Evolutionary conservation across 2,888 invertebrate species (phyloP).

Genomic region (Melipona bicolor): DNA sequence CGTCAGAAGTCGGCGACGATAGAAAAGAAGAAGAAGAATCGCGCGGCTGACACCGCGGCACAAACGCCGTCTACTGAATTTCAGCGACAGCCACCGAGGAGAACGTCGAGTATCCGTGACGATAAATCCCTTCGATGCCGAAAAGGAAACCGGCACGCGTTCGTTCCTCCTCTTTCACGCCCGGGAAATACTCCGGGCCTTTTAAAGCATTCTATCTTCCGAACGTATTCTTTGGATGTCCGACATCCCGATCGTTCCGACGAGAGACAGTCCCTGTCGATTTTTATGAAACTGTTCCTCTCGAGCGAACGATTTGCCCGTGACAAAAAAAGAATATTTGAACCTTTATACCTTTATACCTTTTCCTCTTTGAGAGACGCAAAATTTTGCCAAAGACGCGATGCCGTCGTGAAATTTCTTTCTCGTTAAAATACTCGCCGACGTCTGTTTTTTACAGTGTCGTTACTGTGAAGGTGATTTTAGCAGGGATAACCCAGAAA

Average conservation of each 20-base stretch:
- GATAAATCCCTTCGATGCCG: slow-evolving; percentile 24
- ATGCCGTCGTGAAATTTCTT: no score
- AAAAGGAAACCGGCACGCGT: slow-evolving; percentile 1
- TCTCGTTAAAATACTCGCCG: no score
- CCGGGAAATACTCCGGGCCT: neutral
- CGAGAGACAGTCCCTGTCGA: neutral
- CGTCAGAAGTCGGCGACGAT: neutral
- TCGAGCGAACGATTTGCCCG: no score
- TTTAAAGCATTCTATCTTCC: neutral
- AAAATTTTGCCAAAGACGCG: no score
- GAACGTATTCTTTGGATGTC: neutral
- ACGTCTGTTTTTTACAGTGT: no score
- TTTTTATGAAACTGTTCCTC: no score
- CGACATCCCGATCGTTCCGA: neutral
- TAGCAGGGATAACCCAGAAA: no score
- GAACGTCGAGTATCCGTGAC: slow-evolving; percentile 7
- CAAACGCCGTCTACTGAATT: slow-evolving; percentile 23
- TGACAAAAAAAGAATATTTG: no score
- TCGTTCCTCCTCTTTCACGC: neutral
- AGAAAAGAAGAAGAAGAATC: slow-evolving; percentile 32
- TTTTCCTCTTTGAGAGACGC: no score
- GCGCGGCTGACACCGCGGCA: slow-evolving; percentile 17
- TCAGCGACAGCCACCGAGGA: slow-evolving; percentile 2
- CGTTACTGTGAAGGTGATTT: no score
- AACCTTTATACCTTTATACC: no score